phyloP scores from a whole-genome alignment of 2,888 invertebrate species.

The Tridacna crocea region DNA sequence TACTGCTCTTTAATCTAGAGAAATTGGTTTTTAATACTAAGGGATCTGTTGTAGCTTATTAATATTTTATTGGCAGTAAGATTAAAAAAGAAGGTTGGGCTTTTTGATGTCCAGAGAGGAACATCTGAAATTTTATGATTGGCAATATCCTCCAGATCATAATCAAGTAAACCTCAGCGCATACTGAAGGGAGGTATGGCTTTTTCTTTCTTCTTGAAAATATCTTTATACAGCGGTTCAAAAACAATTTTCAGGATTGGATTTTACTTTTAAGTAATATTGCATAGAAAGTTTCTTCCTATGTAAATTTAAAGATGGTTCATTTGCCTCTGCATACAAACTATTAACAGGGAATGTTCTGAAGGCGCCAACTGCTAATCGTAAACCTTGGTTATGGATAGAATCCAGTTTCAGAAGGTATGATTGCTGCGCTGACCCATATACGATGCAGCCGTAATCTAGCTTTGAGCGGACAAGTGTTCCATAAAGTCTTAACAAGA shows the following conservation, averaged over 20 bases:
- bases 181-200: conserved; percentile 21
- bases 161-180: conserved; percentile 7
- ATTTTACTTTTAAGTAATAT: too few relatives aligned
- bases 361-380: too few relatives aligned
- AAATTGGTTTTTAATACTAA: conserved; percentile 16
- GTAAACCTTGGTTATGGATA: too few relatives aligned
- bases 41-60: conserved; percentile 17
- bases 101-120: conserved; percentile 17
- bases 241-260: conserved; percentile 17
- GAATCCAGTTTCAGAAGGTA: too few relatives aligned
- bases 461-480: too few relatives aligned
- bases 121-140: not conserved
- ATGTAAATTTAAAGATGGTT: too few relatives aligned
- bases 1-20: conserved; percentile 1
- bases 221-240: conserved; percentile 5
- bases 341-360: too few relatives aligned
- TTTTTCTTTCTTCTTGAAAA: conserved; percentile 9
- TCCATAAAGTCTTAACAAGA: too few relatives aligned
- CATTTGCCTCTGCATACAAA: too few relatives aligned
- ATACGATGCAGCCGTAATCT: too few relatives aligned
- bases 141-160: conserved; percentile 6
- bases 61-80: conserved; percentile 20
- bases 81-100: conserved; percentile 27
- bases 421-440: too few relatives aligned
- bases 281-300: too few relatives aligned